Conservation (phyloP, 2,888 invertebrate species). For the Ischnura elegans region DNA sequence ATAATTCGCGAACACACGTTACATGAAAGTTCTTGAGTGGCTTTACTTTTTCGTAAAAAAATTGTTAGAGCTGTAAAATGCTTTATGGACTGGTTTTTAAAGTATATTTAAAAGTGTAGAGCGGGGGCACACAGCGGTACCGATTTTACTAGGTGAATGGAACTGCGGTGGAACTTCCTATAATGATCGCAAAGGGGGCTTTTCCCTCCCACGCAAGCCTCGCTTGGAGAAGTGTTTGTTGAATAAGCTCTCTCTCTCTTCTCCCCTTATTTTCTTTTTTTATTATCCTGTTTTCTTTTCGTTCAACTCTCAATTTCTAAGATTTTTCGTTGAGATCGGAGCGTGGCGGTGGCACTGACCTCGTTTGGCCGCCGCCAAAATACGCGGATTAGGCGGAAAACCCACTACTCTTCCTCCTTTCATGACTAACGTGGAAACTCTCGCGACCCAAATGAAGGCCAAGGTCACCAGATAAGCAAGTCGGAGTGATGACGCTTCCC, state of each 20-base stretch:
- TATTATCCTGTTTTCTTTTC: neutral
- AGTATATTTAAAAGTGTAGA: too few species aligned
- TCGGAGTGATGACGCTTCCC: too few species aligned
- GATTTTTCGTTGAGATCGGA: neutral
- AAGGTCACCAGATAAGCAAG: too few species aligned
- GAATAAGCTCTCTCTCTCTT: neutral
- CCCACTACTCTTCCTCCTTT: neutral
- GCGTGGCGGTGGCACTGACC: neutral
- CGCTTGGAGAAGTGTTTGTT: neutral
- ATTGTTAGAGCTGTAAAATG: too few species aligned
- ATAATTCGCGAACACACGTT: too few species aligned
- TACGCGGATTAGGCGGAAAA: neutral
- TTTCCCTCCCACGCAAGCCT: neutral
- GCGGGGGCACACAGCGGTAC: too few species aligned
- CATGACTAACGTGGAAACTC: neutral
- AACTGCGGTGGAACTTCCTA: neutral
- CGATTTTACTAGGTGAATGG: too few species aligned
- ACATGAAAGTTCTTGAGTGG: too few species aligned
- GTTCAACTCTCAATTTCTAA: conserved; percentile 5
- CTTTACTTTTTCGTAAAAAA: too few species aligned
- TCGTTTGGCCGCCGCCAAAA: neutral
- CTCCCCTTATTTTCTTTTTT: neutral
- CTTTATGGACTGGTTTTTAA: too few species aligned
- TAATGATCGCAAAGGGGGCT: neutral
- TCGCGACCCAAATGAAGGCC: neutral